Base-by-base conservation (phyloP, 1,140 invertebrate genomes). In the Plutomurus gul region DNA sequence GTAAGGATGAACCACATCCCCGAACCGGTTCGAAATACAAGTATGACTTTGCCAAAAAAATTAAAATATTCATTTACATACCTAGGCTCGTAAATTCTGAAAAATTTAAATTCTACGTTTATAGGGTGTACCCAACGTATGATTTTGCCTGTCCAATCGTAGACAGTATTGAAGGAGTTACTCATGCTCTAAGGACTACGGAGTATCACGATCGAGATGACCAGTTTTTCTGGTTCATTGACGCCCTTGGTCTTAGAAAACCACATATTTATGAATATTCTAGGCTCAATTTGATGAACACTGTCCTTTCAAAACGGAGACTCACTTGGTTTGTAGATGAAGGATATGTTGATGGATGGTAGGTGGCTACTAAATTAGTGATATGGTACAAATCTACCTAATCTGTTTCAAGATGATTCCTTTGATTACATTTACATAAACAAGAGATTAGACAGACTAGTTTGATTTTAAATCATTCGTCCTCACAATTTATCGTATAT, bases 71-170 rank as follows among this genome's bases (percentile, higher is more conserved):
- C 20, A 51, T 51, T 20, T 51, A 22, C 4, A 51, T 22, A 1
- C 11, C n/a, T n/a, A n/a, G n/a, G n/a, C n/a, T n/a, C n/a, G n/a
- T 22, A 8, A 56, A 56, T 3, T 49, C 8, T 22, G 10, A 65
- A 56, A 43, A 11, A n/a, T 77, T 22, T 72, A 18, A 18, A 33
- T 39, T 76, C 76, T 7, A 27, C 22, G 33, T 51, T 90, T 87
- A 3, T 85, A 98, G 96, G 85, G 97, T 98, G 4, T 99, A 99
- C 88, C 98, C 98, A 30, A 99, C 98, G 0, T 99, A 99, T 85
- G 98, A 99, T 88, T 99, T 99, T 89, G 97, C 98, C 1, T 99
- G 98, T 87, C 98, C 98, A 4, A 98, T 99, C 85, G 97, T 99
- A 3, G 98, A 99, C 87, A 93, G 95, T 65, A 89, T 99, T 60